Percentiles rank a stretch among this genome's conserved stretches.
Evolutionary conservation across 1,140 invertebrate species (phyloP).

Genomic region (Scaptomyza pallida): DNA sequence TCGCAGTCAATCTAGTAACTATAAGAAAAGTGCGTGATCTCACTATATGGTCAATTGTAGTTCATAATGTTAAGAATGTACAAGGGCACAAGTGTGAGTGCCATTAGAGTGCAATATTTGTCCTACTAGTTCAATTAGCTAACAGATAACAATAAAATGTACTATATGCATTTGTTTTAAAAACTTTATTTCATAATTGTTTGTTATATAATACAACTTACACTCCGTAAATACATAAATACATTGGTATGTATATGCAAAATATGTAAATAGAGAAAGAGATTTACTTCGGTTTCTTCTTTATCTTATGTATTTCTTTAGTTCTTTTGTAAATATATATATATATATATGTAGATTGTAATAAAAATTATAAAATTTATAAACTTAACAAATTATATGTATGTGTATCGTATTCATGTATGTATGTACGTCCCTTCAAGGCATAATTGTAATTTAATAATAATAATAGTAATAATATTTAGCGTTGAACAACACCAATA

Average conservation of each 20-base stretch:
- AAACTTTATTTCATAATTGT: slow-evolving; percentile 71
- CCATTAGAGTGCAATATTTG: too few relatives aligned
- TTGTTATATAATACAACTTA: slow-evolving; percentile 69
- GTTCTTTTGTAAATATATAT: slow-evolving; percentile 49
- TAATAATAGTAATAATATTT: too few relatives aligned
- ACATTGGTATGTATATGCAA: not conserved
- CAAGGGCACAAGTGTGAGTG: too few relatives aligned
- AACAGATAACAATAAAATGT: not conserved
- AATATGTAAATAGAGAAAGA: slow-evolving; percentile 32
- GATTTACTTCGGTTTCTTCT: slow-evolving; percentile 9
- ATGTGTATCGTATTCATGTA: not conserved
- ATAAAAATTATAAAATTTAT: slow-evolving; percentile 64
- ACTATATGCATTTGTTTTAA: slow-evolving; percentile 47
- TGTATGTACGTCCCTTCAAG: not conserved
- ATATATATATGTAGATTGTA: slow-evolving; percentile 44
- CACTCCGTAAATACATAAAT: slow-evolving; percentile 34
- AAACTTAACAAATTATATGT: slow-evolving; percentile 71
- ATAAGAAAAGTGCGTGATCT: not conserved
- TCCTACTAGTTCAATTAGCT: too few relatives aligned
- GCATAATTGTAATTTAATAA: not conserved
- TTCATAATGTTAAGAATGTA: too few relatives aligned
- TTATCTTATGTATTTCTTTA: not conserved
- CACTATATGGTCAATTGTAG: too few relatives aligned
- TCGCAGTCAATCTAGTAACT: slow-evolving; percentile 6
- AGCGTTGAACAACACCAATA: slow-evolving; percentile 14